Base-by-base conservation (phyloP, 2,797 vertebrate species). In the Rhinichthys osculus region DNA sequence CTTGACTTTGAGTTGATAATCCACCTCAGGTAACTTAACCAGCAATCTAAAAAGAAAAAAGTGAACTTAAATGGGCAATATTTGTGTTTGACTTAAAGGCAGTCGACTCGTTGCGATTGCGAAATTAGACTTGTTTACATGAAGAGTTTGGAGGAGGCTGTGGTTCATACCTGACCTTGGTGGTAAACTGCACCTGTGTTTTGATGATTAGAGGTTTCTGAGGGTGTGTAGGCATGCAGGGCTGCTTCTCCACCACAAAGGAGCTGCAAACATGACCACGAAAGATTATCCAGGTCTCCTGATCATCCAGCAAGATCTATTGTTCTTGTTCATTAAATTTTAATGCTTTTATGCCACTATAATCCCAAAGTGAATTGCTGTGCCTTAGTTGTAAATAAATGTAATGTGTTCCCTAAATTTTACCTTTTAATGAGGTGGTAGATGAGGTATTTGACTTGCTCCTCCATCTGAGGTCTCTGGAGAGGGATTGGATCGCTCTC, bases 1-100 rank as follows among this genome's bases (percentile, higher is more conserved):
- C 94, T 98, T 99, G 88, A 99, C 97, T 94, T 97, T 98, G 84
- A 99, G 95, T 92, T 99, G 98, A 93, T 99, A 99, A 94, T 99
- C 98, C 87, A 99, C 94, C 81, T 99, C 98, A 69, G 98, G 97
- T 72, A 99, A 94, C 92, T 98, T 99, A 90, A 99, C 97, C 89
- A 99, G 91, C 85, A 99, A 94, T 92, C 98, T 99, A 91, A 23
- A 89, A 72, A 42, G n/a, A 82, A 82, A 33, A 52, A 40, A 38
- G 44, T 23, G 7, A 21, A 52, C 47, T 67, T 73, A 59, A 42
- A 40, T 10, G 40, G 38, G 3, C 42, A 81, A 70, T 27, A 21
- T 30, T 23, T 54, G 14, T 11, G 7, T 35, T 44, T 19, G 27
- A 21, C 38, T 9, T 9, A 6, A 70, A 21, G 44, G 71, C 33